Percentiles rank a stretch among this genome's conserved stretches.
Evolutionary conservation across 1,140 invertebrate genomes (phyloP).

Genomic region (Drosophila pandora): DNA sequence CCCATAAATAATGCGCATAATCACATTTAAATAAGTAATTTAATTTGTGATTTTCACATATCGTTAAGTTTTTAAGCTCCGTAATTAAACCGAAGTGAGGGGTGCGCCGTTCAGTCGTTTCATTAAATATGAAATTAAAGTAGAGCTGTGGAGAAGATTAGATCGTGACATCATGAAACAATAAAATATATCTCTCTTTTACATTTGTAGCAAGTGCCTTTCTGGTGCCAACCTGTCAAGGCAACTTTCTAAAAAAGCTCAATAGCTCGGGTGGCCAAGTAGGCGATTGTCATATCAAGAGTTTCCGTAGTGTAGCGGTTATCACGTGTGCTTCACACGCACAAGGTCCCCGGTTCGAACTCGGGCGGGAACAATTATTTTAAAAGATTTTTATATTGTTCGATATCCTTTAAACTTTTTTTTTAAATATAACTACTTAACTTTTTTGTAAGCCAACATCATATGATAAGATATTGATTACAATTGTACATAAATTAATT

Average conservation of each 20-base stretch:
- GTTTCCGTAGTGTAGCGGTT: conserved; percentile 84
- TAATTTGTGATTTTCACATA: conserved; percentile 80
- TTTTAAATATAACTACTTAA: too few species aligned
- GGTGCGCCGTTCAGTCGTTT: not conserved
- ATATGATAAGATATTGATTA: too few species aligned
- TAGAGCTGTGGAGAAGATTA: not conserved
- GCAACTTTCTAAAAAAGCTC: not conserved
- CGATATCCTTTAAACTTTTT: too few species aligned
- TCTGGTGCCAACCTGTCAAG: not conserved
- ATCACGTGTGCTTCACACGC: conserved; percentile 88
- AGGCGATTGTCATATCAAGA: not conserved
- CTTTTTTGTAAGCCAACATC: too few species aligned
- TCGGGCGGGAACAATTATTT: conserved; percentile 38
- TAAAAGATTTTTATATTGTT: not conserved
- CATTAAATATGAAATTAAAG: conserved; percentile 8
- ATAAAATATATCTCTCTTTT: too few species aligned
- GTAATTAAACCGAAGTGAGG: conserved; percentile 24
- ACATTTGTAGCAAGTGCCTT: too few species aligned
- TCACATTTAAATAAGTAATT: conserved; percentile 81
- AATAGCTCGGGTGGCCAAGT: not conserved
- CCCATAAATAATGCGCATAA: conserved; percentile 78
- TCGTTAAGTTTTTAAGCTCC: conserved; percentile 63
- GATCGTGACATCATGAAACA: too few species aligned
- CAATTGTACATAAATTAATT: too few species aligned
- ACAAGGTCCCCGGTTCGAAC: conserved; percentile 85